Percentiles rank a stretch among this genome's conserved stretches.
Conservation (phyloP, 2,888 invertebrate species). For the Pardosa pseudoannulata region DNA sequence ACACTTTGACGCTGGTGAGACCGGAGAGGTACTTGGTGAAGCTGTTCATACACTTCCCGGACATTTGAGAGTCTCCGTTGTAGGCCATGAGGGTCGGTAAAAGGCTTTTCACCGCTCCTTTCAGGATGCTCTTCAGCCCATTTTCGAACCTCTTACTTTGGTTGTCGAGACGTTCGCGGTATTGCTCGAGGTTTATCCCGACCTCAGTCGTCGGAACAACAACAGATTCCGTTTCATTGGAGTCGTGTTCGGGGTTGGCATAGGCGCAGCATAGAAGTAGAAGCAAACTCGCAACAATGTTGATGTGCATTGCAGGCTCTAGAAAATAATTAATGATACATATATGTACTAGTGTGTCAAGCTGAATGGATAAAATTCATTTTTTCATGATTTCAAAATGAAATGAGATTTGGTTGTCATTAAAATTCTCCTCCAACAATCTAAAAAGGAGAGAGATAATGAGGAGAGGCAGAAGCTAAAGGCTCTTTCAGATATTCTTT, state of each 20-base stretch:
- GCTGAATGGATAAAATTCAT: too few relatives aligned
- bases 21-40: conserved; percentile 48
- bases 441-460: too few relatives aligned
- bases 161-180: conserved; percentile 4
- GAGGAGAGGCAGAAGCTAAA: too few relatives aligned
- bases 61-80: conserved; percentile 26
- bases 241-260: background rate
- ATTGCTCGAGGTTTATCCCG: background rate
- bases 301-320: too few relatives aligned
- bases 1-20: conserved; percentile 43
- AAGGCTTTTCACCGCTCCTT: conserved; percentile 34
- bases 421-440: too few relatives aligned
- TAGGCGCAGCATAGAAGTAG: background rate
- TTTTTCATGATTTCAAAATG: too few relatives aligned
- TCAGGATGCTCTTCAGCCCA: conserved; percentile 36
- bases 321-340: too few relatives aligned
- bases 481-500: too few relatives aligned
- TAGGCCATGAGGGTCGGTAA: conserved; percentile 34
- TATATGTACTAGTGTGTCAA: too few relatives aligned
- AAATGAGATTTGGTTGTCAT: too few relatives aligned
- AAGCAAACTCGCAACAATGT: too few relatives aligned
- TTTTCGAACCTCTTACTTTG: conserved; percentile 45
- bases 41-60: conserved; percentile 17
- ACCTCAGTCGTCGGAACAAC: background rate
- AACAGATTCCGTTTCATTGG: background rate